Base-by-base conservation (phyloP, 30 jellyfish, hydroid and myxozoan species). In the Haliclystus octoradiatus region DNA sequence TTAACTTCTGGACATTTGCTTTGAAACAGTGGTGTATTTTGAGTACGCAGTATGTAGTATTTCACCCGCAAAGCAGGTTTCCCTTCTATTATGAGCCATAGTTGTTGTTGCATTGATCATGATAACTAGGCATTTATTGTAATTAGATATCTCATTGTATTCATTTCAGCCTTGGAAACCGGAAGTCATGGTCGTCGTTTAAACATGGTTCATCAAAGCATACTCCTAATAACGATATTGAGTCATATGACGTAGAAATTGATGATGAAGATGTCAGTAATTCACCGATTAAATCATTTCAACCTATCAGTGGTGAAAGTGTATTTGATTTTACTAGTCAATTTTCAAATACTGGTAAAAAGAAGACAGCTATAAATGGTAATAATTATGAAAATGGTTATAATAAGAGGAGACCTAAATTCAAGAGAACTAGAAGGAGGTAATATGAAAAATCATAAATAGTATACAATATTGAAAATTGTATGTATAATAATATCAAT, bases 131-230 rank as follows among this genome's bases (percentile, higher is more conserved):
- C n/a, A n/a, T n/a, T n/a, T n/a, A n/a, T n/a, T n/a, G n/a, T n/a
- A n/a, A n/a, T n/a, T n/a, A n/a, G n/a, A n/a, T n/a, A n/a, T n/a
- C n/a, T n/a, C n/a, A n/a, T n/a, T n/a, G n/a, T n/a, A n/a, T n/a
- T n/a, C n/a, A n/a, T 33, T 35, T 28, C n/a, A 52, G 73, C 2
- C 26, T 53, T 0, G 82, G 73, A 22, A 71, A 71, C 82, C 28
- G 68, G 13, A 28, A 71, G 62, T 34, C 82, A 7, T 53, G 82
- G 73, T 28, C 82, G 57, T 65, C 69, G 5, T 40, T 40, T 40
- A 9, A 40, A 40, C 19, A 5, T 19, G 19, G 19, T 19, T 40
- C 57, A 40, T 5, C 9, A 5, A 40, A 40, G 19, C 19, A 9
- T 5, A 40, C 57, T 5, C 9, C 19, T 19, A 19, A 40, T 19